Evolutionary conservation across 2,113 vertebrate genomes (phyloP), one percentile per base, ranked within the genome.

Genomic region (Anoura caudifer): DNA sequence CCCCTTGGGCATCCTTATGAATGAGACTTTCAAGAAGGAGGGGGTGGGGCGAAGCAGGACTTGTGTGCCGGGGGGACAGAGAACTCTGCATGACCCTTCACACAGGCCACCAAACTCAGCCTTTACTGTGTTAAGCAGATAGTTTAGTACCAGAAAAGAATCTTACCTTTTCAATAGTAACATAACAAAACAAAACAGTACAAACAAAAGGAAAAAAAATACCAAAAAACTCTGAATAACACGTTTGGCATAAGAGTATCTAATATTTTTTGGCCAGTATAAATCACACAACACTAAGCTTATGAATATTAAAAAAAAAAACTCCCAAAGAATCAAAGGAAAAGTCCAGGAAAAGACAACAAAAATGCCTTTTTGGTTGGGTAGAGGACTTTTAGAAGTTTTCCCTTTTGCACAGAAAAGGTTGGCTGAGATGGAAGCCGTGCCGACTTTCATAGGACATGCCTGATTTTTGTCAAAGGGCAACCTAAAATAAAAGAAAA

Each of bases 401-500:
- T 67, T 85, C 79, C 72, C 67, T 94, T 50, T 38, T 73, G 82
- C 2, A 24, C 15, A 91, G 61, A 92, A 87, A 80, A 90, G 87
- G 75, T 22, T 19, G 33, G 41, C 77, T 86, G 91, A 91, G 82
- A 43, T 17, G 10, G 80, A 85, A 88, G 77, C 52, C 10, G 8
- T 7, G 67, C 22, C n/a, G 85, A 77, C 43, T 38, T 84, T 94
- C 75, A 87, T 16, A 87, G 54, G 85, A 67, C 31, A 61, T 11
- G 17, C 14, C 59, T 87, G 70, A 36, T 72, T 90, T 91, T 54
- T 73, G 56, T 77, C 4, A 5, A 85, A 87, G 47, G 43, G 8
- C 43, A 50, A 87, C 82, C 90, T 96, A 72, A 90, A 90, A 94
- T 54, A n/a, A 96, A 76, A 98, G 79, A 90, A 67, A 83, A 82